Conservation (phyloP, 2,113 vertebrate species). For the Bolborhynchus lineola region DNA sequence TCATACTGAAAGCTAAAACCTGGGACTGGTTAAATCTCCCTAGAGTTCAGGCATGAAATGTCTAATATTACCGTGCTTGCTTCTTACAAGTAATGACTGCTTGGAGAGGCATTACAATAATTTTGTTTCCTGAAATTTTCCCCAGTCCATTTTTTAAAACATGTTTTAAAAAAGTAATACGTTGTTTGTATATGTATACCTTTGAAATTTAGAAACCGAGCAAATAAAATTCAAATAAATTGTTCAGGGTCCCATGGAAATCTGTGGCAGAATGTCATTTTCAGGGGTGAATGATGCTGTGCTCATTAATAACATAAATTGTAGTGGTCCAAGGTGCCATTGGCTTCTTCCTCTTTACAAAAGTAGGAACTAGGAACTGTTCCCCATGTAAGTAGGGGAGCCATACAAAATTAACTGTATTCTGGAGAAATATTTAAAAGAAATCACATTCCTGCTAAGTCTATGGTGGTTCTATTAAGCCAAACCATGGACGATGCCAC, state of each 20-base stretch:
- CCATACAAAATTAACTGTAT: not conserved
- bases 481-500: not conserved
- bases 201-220: constrained; percentile 57
- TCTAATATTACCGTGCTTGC: constrained; percentile 36
- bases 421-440: not conserved
- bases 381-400: not conserved
- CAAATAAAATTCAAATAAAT: constrained; percentile 35
- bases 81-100: constrained; percentile 18
- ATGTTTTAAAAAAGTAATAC: constrained; percentile 30
- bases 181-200: constrained; percentile 38
- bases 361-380: not conserved
- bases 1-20: not conserved
- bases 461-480: not conserved
- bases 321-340: not conserved
- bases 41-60: constrained; percentile 52
- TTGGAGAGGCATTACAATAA: constrained; percentile 64
- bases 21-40: constrained; percentile 33
- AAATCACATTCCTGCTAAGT: not conserved
- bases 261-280: constrained; percentile 16
- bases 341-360: not conserved
- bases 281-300: constrained; percentile 7
- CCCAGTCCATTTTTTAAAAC: constrained; percentile 30
- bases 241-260: constrained; percentile 4
- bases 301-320: constrained; percentile 11
- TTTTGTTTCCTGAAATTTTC: constrained; percentile 58